Evolutionary conservation across 2,113 vertebrate species (phyloP).

Genomic region (Ploceus nigricollis): DNA sequence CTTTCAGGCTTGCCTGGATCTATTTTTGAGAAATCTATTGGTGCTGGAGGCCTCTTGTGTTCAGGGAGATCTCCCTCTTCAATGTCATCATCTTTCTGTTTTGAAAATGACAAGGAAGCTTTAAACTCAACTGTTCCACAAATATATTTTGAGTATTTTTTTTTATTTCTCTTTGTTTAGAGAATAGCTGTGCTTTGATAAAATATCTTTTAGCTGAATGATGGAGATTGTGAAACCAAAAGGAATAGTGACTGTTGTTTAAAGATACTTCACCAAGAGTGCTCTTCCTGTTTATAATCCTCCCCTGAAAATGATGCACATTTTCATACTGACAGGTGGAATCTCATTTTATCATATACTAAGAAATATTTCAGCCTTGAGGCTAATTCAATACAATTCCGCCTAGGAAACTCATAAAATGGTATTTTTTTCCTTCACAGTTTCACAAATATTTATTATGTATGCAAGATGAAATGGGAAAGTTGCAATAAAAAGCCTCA

Average conservation of each 20-base stretch:
- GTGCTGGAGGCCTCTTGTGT: slow-evolving; percentile 86
- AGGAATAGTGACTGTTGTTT: neutral
- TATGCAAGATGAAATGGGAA: neutral
- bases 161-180: neutral
- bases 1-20: slow-evolving; percentile 91
- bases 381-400: neutral
- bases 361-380: neutral
- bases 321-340: neutral
- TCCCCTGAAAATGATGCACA: neutral
- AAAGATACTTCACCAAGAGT: neutral
- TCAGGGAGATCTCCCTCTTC: slow-evolving; percentile 95
- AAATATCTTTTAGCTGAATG: neutral
- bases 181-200: neutral
- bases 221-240: neutral
- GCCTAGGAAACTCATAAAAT: neutral
- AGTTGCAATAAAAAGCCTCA: neutral
- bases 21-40: slow-evolving; percentile 90
- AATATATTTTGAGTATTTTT: neutral
- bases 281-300: neutral
- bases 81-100: slow-evolving; percentile 93
- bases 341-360: neutral
- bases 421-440: neutral
- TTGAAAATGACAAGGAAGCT: neutral
- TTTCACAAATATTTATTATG: neutral
- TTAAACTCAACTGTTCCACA: neutral